A percentile compares a stretch with the other conserved stretches of the same genome.
These are phyloP conservation scores for Garrulus glandarius DNA, from an alignment of 2,797 vertebrate species.

Conservation along the genomic window DNA sequence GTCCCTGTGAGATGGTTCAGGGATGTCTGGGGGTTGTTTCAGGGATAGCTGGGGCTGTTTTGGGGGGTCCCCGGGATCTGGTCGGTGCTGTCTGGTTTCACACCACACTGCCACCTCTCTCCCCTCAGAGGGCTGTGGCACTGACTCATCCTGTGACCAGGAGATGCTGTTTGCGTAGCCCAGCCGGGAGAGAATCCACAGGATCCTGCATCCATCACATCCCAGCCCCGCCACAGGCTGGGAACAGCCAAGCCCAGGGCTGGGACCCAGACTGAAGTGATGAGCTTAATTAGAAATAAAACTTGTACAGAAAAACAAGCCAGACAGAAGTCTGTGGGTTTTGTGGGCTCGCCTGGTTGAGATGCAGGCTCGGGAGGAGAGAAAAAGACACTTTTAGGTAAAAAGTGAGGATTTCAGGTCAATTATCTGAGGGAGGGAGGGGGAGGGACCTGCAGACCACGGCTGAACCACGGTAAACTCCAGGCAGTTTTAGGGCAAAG, in stretches of 20 bases:
- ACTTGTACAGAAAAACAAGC: not conserved
- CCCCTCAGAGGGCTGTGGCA: constrained; percentile 50
- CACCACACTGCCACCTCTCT: fast-evolving
- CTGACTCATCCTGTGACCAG: constrained; percentile 59
- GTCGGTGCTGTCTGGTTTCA: fast-evolving
- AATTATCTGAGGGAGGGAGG: fast-evolving
- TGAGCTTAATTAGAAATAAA: constrained; percentile 17
- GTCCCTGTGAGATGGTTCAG: not conserved
- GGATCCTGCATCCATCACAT: not conserved
- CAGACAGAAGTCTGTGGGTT: not conserved
- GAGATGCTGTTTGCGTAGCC: constrained; percentile 36
- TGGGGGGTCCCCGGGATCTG: not conserved
- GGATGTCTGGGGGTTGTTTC: not conserved
- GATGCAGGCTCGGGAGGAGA: fast-evolving
- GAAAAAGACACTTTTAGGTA: not conserved
- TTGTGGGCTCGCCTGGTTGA: fast-evolving
- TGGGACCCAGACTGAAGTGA: not conserved
- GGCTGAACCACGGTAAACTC: not conserved
- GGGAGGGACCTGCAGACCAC: not conserved
- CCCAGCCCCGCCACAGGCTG: fast-evolving
- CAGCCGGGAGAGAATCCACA: fast-evolving
- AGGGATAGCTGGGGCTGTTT: not conserved
- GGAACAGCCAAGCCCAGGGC: fast-evolving
- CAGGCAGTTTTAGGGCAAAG: not conserved
- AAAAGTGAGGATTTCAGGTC: not conserved